Evolutionary conservation across 37 sponge, comb jelly and placozoan genomes (phyloP).

Genomic region (Corticium candelabrum): DNA sequence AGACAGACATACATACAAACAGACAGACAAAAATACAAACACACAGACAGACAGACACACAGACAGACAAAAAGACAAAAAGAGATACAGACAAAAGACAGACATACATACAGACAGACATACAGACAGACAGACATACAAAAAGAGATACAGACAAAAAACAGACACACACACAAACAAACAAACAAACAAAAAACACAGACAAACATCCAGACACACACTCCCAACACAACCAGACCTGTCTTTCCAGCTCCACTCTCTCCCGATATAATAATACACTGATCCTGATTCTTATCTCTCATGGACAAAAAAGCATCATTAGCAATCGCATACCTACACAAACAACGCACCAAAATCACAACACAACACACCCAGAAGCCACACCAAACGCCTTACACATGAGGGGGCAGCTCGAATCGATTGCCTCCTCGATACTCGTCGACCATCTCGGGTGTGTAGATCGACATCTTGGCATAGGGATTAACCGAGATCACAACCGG

Average conservation of each 20-base stretch:
- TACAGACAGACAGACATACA: too few relatives aligned
- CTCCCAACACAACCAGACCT: constrained; percentile 16
- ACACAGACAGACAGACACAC: too few relatives aligned
- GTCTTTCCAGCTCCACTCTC: constrained; percentile 89
- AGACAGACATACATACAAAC: too few relatives aligned
- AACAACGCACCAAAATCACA: too few relatives aligned
- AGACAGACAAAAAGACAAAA: too few relatives aligned
- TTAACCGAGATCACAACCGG: constrained; percentile 75
- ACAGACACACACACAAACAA: too few relatives aligned
- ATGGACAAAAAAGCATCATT: constrained; percentile 70
- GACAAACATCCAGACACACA: not conserved
- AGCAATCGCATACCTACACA: constrained; percentile 60
- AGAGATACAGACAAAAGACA: too few relatives aligned
- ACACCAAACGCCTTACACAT: constrained; percentile 41
- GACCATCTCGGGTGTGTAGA: constrained; percentile 54
- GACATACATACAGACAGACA: too few relatives aligned
- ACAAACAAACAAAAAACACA: not conserved
- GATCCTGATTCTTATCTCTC: constrained; percentile 56
- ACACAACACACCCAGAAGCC: too few relatives aligned
- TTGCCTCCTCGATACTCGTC: constrained; percentile 57
- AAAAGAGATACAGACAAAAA: too few relatives aligned
- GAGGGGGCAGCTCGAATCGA: constrained; percentile 72
- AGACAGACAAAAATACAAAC: too few relatives aligned
- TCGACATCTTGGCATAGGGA: constrained; percentile 42
- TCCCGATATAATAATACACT: constrained; percentile 82